A percentile compares a stretch with the other conserved stretches of the same genome.
These are phyloP conservation scores for Chrysaora quinquecirrha DNA, from an alignment of 30 jellyfish, hydroid and myxozoan genomes.

Conservation along the genomic window DNA sequence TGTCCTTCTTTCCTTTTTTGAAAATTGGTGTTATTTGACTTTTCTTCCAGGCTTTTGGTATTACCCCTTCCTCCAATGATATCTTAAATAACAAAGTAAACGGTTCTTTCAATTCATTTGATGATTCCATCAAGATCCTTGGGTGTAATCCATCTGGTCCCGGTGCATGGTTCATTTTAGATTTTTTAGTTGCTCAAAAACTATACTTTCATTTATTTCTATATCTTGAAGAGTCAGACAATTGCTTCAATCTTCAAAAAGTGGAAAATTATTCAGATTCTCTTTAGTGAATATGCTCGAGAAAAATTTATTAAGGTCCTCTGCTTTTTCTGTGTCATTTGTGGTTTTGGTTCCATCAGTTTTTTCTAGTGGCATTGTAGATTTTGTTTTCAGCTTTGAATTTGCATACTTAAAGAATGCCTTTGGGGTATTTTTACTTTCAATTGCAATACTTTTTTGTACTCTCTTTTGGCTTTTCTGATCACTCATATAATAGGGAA, in stretches of 20 bases:
- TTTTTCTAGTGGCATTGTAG: constrained; percentile 20
- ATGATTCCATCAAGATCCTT: constrained; percentile 22
- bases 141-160: constrained; percentile 56
- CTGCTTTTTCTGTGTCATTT: constrained; percentile 25
- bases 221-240: constrained; percentile 36
- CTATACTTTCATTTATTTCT: constrained; percentile 17
- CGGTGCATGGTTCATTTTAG: constrained; percentile 7
- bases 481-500: too few species aligned
- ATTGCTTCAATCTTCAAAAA: constrained; percentile 47
- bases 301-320: constrained; percentile 22
- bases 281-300: constrained; percentile 23
- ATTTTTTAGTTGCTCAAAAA: constrained; percentile 31
- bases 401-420: constrained; percentile 45
- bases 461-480: constrained; percentile 1
- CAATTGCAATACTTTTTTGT: background rate
- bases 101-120: constrained; percentile 29
- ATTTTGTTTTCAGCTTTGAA: constrained; percentile 41
- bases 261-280: constrained; percentile 33
- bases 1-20: background rate
- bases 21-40: constrained; percentile 1
- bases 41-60: constrained; percentile 36
- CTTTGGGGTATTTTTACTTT: background rate
- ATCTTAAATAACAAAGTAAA: constrained; percentile 28
- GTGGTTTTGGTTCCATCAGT: constrained; percentile 49
- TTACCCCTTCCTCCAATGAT: constrained; percentile 27